phyloP scores from a whole-genome alignment of 2,888 invertebrate species.

The Conops quadrifasciatus region DNA sequence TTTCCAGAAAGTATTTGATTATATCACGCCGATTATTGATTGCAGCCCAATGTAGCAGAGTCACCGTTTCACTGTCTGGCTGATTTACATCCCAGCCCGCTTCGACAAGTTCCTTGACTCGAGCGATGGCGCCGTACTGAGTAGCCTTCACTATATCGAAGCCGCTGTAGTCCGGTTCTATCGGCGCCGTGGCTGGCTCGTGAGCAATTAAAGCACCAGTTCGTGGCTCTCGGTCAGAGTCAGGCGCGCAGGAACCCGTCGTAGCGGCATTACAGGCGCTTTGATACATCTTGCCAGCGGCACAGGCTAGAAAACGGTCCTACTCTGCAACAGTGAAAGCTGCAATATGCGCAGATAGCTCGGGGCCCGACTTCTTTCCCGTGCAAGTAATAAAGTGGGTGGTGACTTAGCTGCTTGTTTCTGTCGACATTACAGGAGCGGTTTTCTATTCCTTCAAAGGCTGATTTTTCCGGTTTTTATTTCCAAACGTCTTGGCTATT shows the following conservation, averaged over 20 bases:
- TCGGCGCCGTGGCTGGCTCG: slow-evolving; percentile 71
- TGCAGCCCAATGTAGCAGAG: slow-evolving; percentile 98
- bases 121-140: slow-evolving; percentile 90
- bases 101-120: slow-evolving; percentile 87
- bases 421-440: slow-evolving; percentile 5
- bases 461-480: neutral
- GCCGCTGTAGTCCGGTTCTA: slow-evolving; percentile 79
- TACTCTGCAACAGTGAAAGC: neutral
- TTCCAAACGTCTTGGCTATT: slow-evolving; percentile 1
- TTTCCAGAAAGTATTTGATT: slow-evolving; percentile 85
- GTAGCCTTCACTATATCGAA: slow-evolving; percentile 95
- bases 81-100: slow-evolving; percentile 94
- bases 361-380: neutral
- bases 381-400: neutral
- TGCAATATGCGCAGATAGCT: slow-evolving; percentile 6
- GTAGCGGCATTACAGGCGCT: slow-evolving; percentile 78
- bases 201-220: slow-evolving; percentile 69
- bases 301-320: neutral
- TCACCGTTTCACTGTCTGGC: slow-evolving; percentile 94
- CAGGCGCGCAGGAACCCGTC: slow-evolving; percentile 69
- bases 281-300: slow-evolving; percentile 70
- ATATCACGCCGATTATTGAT: slow-evolving; percentile 97
- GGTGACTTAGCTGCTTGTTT: neutral
- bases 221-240: slow-evolving; percentile 70
- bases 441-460: neutral